phyloP scores from a whole-genome alignment of 2,888 invertebrate species.

The Tachina fera region DNA sequence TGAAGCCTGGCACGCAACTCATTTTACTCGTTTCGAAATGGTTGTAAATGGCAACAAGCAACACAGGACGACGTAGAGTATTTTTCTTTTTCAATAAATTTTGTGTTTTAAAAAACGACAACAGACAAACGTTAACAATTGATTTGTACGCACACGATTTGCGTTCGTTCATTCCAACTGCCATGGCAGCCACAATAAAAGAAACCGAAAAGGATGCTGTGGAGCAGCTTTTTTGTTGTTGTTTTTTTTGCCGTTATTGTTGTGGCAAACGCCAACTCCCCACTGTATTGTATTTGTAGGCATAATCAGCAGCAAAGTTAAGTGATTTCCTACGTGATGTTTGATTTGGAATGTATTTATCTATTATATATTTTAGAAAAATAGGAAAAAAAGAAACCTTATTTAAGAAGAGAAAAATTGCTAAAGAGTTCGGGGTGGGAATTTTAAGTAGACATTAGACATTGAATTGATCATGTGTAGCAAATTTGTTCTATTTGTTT shows the following conservation, averaged over 20 bases:
- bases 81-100: slow-evolving; percentile 58
- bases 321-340: slow-evolving; percentile 78
- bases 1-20: slow-evolving; percentile 78
- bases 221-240: slow-evolving; percentile 42
- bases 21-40: slow-evolving; percentile 41
- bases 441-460: slow-evolving; percentile 12
- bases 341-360: slow-evolving; percentile 62
- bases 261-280: slow-evolving; percentile 68
- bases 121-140: slow-evolving; percentile 77
- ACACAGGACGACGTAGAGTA: slow-evolving; percentile 30
- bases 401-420: neutral
- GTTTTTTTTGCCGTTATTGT: slow-evolving; percentile 15
- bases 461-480: slow-evolving; percentile 27
- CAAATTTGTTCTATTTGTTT: neutral
- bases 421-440: neutral
- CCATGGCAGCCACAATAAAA: slow-evolving; percentile 42
- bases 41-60: slow-evolving; percentile 57
- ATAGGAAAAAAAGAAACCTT: neutral
- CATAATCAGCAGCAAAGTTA: slow-evolving; percentile 72
- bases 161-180: slow-evolving; percentile 75
- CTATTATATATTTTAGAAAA: slow-evolving; percentile 38
- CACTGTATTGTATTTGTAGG: slow-evolving; percentile 56
- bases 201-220: slow-evolving; percentile 51
- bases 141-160: slow-evolving; percentile 79
- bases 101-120: slow-evolving; percentile 50